Evolutionary conservation across 2,113 vertebrate genomes (phyloP).

Genomic region (Campylorhamphus procurvoides): DNA sequence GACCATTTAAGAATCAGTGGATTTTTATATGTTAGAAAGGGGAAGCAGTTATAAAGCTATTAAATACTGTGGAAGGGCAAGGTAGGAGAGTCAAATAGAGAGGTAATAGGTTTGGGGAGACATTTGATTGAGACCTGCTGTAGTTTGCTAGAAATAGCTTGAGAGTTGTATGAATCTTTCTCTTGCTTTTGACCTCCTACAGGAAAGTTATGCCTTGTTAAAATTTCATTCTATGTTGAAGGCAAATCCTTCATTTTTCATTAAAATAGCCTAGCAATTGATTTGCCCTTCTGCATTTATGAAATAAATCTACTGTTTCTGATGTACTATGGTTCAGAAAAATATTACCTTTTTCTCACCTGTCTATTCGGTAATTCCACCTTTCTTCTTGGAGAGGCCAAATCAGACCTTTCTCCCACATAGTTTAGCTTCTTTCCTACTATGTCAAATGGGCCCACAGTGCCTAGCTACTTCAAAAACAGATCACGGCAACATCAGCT

Average conservation of each 20-base stretch:
- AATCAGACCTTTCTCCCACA: neutral
- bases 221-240: neutral
- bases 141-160: neutral
- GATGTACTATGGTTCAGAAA: neutral
- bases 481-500: neutral
- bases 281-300: neutral
- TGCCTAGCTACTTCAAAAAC: neutral
- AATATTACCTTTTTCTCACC: neutral
- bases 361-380: neutral
- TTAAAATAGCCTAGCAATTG: neutral
- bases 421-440: neutral
- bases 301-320: neutral
- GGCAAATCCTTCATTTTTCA: neutral
- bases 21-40: neutral
- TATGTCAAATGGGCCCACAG: neutral
- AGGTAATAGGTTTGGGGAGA: neutral
- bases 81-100: neutral
- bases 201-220: neutral
- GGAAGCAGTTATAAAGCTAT: neutral
- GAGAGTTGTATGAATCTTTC: neutral
- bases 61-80: slow-evolving; percentile 9
- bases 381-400: neutral
- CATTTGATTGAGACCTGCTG: neutral
- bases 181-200: neutral
- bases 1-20: neutral